A percentile compares a stretch with the other conserved stretches of the same genome.
Evolutionary conservation across 2,113 vertebrate species (phyloP).

Genomic region (Phrynocephalus versicolor): DNA sequence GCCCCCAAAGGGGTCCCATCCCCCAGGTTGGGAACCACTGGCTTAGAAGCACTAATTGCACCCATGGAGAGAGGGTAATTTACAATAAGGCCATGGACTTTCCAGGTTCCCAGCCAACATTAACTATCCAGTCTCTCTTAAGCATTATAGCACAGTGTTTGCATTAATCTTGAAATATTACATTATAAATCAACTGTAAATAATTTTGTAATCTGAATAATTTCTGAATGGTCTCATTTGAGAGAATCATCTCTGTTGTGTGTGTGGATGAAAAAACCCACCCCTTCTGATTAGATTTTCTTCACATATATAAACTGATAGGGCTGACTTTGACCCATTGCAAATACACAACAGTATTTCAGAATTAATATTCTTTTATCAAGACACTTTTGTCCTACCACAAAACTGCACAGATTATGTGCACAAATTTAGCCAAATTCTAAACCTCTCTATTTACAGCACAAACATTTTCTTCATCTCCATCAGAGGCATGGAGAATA

Average conservation of each 20-base stretch:
- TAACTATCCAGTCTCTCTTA: background rate
- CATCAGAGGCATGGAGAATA: background rate
- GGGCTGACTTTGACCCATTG: background rate
- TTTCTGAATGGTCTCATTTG: background rate
- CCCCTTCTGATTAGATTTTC: background rate
- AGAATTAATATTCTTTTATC: background rate
- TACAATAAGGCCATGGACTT: background rate
- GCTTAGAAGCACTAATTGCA: background rate
- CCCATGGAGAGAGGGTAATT: background rate
- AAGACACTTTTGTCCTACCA: background rate
- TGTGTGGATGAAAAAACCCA: too few relatives aligned
- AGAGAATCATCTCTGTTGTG: background rate
- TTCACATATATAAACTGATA: background rate
- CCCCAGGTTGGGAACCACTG: too few relatives aligned
- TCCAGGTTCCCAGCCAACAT: background rate
- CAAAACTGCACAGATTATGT: background rate
- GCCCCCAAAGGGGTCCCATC: too few relatives aligned
- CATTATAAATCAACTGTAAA: background rate
- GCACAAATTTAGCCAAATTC: background rate
- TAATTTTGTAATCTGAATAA: background rate
- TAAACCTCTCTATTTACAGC: background rate
- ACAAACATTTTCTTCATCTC: background rate
- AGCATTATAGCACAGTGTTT: background rate
- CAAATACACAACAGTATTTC: too few relatives aligned
- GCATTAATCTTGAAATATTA: background rate